Evolutionary conservation across 2,797 vertebrate species (phyloP).

Genomic region (Brachyrhaphis roseni): DNA sequence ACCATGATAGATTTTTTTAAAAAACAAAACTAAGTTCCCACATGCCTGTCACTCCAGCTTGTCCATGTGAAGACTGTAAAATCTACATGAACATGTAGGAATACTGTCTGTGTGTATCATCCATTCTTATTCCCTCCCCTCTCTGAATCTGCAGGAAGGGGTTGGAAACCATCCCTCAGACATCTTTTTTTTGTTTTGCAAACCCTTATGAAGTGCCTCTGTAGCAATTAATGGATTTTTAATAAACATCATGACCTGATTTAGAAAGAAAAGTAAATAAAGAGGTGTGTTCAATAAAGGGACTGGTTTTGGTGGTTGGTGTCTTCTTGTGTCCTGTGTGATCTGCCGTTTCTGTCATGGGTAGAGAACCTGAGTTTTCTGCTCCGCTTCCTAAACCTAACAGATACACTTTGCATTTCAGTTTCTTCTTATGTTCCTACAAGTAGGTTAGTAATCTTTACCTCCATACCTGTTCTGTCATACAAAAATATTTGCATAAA

Average conservation of each 20-base stretch:
- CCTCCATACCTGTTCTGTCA: not conserved
- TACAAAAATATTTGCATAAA: not conserved
- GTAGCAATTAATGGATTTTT: constrained; percentile 78
- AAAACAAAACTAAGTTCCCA: constrained; percentile 3
- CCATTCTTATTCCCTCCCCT: constrained; percentile 45
- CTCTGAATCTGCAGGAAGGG: constrained; percentile 40
- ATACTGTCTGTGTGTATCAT: constrained; percentile 28
- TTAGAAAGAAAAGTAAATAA: constrained; percentile 75
- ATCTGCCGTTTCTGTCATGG: constrained; percentile 39
- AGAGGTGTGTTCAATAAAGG: constrained; percentile 84
- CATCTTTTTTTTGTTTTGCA: constrained; percentile 52
- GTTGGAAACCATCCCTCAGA: constrained; percentile 55
- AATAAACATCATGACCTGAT: constrained; percentile 71
- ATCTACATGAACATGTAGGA: constrained; percentile 38
- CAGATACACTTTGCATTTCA: not conserved
- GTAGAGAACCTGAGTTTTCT: constrained; percentile 20
- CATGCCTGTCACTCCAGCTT: constrained; percentile 65
- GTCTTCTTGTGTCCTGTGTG: constrained; percentile 77
- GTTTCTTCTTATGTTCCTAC: not conserved
- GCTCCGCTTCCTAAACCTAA: constrained; percentile 2
- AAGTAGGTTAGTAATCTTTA: not conserved
- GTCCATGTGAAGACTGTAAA: constrained; percentile 49
- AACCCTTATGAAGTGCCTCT: constrained; percentile 84
- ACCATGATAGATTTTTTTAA: not conserved
- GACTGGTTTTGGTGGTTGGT: constrained; percentile 83